Conservation (phyloP, 2,797 vertebrate species). For the Anguilla anguilla region DNA sequence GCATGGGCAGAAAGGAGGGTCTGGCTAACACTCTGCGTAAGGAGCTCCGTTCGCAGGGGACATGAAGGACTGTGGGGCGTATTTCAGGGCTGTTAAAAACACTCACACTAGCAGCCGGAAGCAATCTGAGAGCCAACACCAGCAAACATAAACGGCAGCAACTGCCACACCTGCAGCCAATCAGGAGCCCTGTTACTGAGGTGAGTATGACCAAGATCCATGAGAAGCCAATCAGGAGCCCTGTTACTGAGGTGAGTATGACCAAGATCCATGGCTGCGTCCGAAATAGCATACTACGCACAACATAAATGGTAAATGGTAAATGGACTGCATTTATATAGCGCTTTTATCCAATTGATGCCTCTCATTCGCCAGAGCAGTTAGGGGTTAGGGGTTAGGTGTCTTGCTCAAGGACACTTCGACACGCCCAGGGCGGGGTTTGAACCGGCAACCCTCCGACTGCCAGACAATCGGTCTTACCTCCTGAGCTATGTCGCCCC, state of each 20-base stretch:
- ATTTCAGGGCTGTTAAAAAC: neutral
- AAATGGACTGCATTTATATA: too few species aligned
- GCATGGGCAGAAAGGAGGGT: neutral
- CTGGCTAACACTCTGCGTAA: neutral
- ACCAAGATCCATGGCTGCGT: neutral
- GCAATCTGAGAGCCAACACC: neutral
- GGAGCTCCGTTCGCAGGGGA: neutral
- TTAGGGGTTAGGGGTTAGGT: too few species aligned
- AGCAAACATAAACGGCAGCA: neutral
- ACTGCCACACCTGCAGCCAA: neutral
- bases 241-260: slow-evolving; percentile 46
- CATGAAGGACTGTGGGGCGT: neutral
- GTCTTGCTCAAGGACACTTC: too few species aligned
- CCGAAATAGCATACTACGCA: too few species aligned
- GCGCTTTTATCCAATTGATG: too few species aligned
- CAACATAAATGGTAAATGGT: too few species aligned
- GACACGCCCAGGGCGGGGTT: too few species aligned
- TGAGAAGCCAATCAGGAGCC: slow-evolving; percentile 41
- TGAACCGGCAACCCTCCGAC: too few species aligned
- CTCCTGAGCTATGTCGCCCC: too few species aligned
- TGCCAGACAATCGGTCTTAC: too few species aligned
- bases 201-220: slow-evolving; percentile 26
- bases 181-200: slow-evolving; percentile 50
- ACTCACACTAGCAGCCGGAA: neutral
- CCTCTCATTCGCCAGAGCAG: too few species aligned